Base-by-base conservation (phyloP, 2,113 vertebrate species). In the Pica pica region DNA sequence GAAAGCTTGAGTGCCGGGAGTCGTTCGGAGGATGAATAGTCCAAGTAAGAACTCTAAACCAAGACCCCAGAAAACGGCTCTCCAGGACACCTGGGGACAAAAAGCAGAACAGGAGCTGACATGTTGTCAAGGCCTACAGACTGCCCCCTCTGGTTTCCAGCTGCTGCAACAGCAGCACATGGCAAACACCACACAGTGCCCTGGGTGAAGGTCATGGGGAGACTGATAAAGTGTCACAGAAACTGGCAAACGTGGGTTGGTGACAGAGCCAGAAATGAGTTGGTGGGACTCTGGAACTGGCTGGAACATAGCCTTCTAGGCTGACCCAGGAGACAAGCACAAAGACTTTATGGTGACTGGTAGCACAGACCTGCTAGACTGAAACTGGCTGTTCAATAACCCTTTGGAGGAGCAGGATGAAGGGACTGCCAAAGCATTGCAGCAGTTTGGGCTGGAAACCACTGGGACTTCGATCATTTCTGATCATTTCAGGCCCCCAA, bases 1-100 rank as follows among this genome's bases (percentile, higher is more conserved):
- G 74, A 99, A 99, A 39, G 98, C 98, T 55, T 96, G 63, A 60
- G 97, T 93, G 52, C 99, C 99, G 10, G 98, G 98, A 12, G 98
- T 65, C 5, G 99, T 99, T 95, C 99, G 98, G 91, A 99, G 98
- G 50, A 99, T 96, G 39, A 99, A 98, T 79, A 99, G 89, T 31
- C 99, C 99, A 6, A 99, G 96, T 41, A 98, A 94, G 97, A 99
- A 99, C 87, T 99, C 97, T 89, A 99, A 73, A 37, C 98, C 98
- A 24, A 99, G 97, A 19, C 99, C 99, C 99, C 99, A 99, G 93
- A 99, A 96, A 60, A 99, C 98, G 0, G 98, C 94, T 87, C 98
- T 98, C 99, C 99, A 99, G 89, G 97, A 95, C 42, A 99, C 98
- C 99, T 99, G 83, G 30, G 37, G 47, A 95, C 44, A 84, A 95